These are phyloP conservation scores for Babylonia areolata DNA, from an alignment of 1,140 invertebrate species.

Conservation along the genomic window DNA sequence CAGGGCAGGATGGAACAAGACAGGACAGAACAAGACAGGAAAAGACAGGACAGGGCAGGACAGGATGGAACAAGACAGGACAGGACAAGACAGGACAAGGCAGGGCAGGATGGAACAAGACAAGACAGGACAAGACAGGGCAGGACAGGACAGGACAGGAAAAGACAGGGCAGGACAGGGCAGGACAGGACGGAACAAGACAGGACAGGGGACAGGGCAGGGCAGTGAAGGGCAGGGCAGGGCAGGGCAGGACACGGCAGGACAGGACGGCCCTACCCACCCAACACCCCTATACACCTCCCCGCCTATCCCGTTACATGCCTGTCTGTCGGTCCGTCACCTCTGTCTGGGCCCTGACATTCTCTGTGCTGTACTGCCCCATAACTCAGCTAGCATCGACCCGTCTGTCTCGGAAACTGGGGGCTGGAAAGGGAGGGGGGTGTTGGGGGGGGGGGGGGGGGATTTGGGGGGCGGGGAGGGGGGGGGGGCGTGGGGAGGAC, in stretches of 20 bases:
- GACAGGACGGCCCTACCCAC: slow-evolving; percentile 37
- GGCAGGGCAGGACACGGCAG: slow-evolving; percentile 40
- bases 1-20: slow-evolving; percentile 29
- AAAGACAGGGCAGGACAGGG: slow-evolving; percentile 22
- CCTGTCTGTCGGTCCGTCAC: too few relatives aligned
- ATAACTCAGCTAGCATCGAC: too few relatives aligned
- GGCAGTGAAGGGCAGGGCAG: slow-evolving; percentile 21
- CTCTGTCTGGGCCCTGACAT: too few relatives aligned
- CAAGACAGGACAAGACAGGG: slow-evolving; percentile 32
- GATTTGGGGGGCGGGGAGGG: too few relatives aligned
- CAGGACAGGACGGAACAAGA: slow-evolving; percentile 7
- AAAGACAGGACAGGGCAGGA: slow-evolving; percentile 22
- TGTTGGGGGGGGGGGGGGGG: too few relatives aligned
- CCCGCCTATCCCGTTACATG: too few relatives aligned
- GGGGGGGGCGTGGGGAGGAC: too few relatives aligned
- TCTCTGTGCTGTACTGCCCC: too few relatives aligned
- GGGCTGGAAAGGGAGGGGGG: background rate
- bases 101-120: slow-evolving; percentile 22
- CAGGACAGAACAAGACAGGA: slow-evolving; percentile 40
- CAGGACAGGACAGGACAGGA: slow-evolving; percentile 38
- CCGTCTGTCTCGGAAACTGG: background rate
- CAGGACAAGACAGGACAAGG: background rate
- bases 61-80: slow-evolving; percentile 20
- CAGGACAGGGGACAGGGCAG: slow-evolving; percentile 27
- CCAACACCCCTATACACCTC: too few relatives aligned